Conservation (phyloP, 35 echinoderm and acorn worm species). For the Holothuria glaberrima region DNA sequence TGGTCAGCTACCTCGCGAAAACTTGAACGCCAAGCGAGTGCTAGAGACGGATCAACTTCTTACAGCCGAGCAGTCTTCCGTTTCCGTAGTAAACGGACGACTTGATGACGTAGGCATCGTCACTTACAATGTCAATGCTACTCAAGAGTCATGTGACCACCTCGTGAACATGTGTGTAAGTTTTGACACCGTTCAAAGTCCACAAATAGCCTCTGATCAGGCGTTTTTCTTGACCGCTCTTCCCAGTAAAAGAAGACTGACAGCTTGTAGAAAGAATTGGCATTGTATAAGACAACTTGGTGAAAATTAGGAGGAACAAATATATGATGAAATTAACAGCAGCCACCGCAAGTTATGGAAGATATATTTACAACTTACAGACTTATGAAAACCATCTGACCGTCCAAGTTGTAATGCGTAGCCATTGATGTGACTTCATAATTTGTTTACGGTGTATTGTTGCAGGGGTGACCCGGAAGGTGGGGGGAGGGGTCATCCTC, state of each 20-base stretch:
- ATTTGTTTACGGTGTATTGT: too few relatives aligned
- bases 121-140: background rate
- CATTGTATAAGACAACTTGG: slow-evolving; percentile 1
- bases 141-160: background rate
- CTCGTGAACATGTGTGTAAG: slow-evolving; percentile 18
- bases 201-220: slow-evolving; percentile 3
- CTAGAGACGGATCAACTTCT: slow-evolving; percentile 11
- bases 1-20: background rate
- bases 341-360: too few relatives aligned
- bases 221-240: background rate
- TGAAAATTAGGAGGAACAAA: too few relatives aligned
- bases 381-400: too few relatives aligned
- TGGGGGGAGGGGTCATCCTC: too few relatives aligned
- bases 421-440: too few relatives aligned
- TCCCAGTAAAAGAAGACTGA: background rate
- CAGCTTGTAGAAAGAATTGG: background rate
- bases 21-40: too few relatives aligned
- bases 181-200: slow-evolving; percentile 16
- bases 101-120: slow-evolving; percentile 20
- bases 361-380: too few relatives aligned
- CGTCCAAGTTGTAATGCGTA: too few relatives aligned
- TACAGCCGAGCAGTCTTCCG: background rate
- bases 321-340: too few relatives aligned
- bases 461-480: too few relatives aligned
- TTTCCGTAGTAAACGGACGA: background rate